phyloP scores from a whole-genome alignment of 2,888 invertebrate species.

The Peribatodes rhomboidaria region DNA sequence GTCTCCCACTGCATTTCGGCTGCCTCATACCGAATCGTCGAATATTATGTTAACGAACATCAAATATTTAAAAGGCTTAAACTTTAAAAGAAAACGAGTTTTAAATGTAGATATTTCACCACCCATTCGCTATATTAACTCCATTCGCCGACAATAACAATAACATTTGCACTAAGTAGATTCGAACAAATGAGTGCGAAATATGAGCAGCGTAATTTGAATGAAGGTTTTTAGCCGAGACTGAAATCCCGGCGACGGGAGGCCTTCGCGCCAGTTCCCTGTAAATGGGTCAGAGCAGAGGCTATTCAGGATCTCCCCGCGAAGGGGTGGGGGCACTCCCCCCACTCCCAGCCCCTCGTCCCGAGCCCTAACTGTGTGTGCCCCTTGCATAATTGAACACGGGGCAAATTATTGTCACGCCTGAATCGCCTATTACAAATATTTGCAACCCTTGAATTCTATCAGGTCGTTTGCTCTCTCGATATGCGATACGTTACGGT shows the following conservation, averaged over 20 bases:
- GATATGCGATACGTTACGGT: constrained; percentile 29
- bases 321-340: constrained; percentile 39
- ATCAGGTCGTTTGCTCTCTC: constrained; percentile 37
- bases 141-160: constrained; percentile 30
- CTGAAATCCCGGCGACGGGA: constrained; percentile 53
- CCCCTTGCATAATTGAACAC: constrained; percentile 83
- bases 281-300: constrained; percentile 85
- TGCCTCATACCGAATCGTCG: too few relatives aligned
- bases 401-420: constrained; percentile 82
- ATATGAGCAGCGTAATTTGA: constrained; percentile 50
- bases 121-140: constrained; percentile 18
- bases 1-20: too few relatives aligned
- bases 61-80: background rate
- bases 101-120: constrained; percentile 20
- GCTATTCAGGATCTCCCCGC: constrained; percentile 70
- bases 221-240: constrained; percentile 49
- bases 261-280: constrained; percentile 71
- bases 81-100: background rate
- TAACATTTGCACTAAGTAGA: constrained; percentile 45
- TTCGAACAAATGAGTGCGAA: constrained; percentile 48
- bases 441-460: constrained; percentile 63
- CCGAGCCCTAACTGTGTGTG: constrained; percentile 69
- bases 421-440: constrained; percentile 62
- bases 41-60: background rate
- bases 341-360: constrained; percentile 55